Conservation (phyloP, 2,797 vertebrate species). For the Eulemur rubriventer region DNA sequence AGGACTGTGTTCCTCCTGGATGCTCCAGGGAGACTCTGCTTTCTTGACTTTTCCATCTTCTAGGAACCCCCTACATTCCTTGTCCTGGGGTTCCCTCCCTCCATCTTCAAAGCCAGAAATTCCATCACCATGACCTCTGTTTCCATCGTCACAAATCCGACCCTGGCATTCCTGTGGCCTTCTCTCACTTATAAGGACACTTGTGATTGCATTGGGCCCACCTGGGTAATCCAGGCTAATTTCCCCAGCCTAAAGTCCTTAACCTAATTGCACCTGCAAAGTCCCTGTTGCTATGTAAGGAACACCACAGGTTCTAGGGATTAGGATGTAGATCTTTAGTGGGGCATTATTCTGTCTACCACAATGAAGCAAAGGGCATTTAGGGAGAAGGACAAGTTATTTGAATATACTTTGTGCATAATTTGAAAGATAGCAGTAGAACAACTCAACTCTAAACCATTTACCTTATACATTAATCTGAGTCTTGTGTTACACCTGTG, state of each 20-base stretch:
- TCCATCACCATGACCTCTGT: rapidly evolving
- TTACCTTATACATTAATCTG: conserved; percentile 32
- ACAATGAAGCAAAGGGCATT: not conserved
- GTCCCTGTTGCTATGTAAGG: not conserved
- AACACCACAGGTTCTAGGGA: not conserved
- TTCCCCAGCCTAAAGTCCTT: not conserved
- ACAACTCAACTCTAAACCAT: not conserved
- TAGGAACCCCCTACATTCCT: not conserved
- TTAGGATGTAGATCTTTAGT: not conserved
- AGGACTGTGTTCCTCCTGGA: not conserved
- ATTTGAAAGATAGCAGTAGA: not conserved
- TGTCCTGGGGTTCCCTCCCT: not conserved
- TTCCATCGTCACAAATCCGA: not conserved
- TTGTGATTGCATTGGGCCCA: not conserved
- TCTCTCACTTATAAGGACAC: not conserved
- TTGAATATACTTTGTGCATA: not conserved
- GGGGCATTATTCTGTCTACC: not conserved
- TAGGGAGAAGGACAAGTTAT: not conserved
- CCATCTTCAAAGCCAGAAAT: not conserved
- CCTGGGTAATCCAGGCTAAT: not conserved
- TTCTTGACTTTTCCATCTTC: not conserved
- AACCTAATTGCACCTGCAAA: not conserved
- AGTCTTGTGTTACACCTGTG: not conserved
- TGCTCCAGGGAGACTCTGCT: not conserved
- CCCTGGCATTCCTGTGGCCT: not conserved